These are phyloP conservation scores for Ormia ochracea DNA, from an alignment of 2,888 invertebrate species.

Conservation along the genomic window DNA sequence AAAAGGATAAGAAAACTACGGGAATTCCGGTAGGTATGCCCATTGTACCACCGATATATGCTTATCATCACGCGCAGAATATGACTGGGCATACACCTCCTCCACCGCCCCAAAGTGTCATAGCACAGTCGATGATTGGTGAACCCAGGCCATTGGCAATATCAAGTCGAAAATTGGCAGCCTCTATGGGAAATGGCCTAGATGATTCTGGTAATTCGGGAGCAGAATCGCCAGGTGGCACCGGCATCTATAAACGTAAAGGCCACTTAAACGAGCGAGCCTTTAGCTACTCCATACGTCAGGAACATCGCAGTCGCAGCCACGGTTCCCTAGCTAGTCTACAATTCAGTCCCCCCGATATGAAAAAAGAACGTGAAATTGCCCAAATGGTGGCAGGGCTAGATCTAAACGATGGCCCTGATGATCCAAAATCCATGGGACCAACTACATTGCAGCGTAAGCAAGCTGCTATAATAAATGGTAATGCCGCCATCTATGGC, in stretches of 20 bases:
- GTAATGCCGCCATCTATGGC: slow-evolving; percentile 60
- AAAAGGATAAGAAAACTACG: slow-evolving; percentile 76
- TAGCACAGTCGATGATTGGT: slow-evolving; percentile 80
- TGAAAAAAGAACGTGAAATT: slow-evolving; percentile 93
- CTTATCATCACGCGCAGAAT: slow-evolving; percentile 73
- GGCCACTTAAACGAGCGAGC: slow-evolving; percentile 95
- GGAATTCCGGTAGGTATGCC: slow-evolving; percentile 77
- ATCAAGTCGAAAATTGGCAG: slow-evolving; percentile 81
- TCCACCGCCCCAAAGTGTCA: slow-evolving; percentile 76
- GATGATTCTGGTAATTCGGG: slow-evolving; percentile 79
- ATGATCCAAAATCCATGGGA: slow-evolving; percentile 66
- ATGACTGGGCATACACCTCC: slow-evolving; percentile 66
- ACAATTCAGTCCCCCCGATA: slow-evolving; percentile 90
- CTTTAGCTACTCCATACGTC: slow-evolving; percentile 94
- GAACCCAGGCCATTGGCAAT: slow-evolving; percentile 79
- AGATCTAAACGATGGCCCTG: slow-evolving; percentile 85
- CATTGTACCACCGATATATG: slow-evolving; percentile 78
- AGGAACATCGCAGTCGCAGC: slow-evolving; percentile 94
- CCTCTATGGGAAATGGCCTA: slow-evolving; percentile 82
- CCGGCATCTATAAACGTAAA: slow-evolving; percentile 92
- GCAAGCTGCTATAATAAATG: slow-evolving; percentile 69
- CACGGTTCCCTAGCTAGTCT: slow-evolving; percentile 94
- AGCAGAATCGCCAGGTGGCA: slow-evolving; percentile 81
- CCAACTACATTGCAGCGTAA: slow-evolving; percentile 78
- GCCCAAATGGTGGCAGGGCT: slow-evolving; percentile 95